Evolutionary conservation across 2,113 vertebrate genomes (phyloP).

Genomic region (Onychostruthus taczanowskii): DNA sequence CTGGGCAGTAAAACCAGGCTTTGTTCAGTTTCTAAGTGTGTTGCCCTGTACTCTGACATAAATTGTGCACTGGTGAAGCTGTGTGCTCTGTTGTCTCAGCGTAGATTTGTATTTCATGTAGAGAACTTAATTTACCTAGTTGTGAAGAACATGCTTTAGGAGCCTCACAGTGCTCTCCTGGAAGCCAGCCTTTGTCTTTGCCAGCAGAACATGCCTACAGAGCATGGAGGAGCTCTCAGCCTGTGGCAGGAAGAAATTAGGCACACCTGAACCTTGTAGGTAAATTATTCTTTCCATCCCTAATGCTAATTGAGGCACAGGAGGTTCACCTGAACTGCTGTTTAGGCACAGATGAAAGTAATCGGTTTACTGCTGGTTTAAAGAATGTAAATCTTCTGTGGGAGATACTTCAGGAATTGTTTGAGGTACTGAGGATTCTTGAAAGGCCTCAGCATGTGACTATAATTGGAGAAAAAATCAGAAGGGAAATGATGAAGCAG

Average conservation of each 20-base stretch:
- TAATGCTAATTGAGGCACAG: background rate
- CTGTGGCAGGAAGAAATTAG: background rate
- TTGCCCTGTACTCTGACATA: background rate
- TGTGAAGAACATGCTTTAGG: background rate
- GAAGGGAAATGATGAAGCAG: background rate
- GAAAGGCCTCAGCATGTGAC: background rate
- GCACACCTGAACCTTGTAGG: background rate
- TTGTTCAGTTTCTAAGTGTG: background rate
- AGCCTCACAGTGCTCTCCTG: background rate
- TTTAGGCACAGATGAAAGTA: background rate
- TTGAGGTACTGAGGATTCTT: background rate
- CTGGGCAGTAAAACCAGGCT: slow-evolving; percentile 30
- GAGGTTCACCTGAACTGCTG: background rate
- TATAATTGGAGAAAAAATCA: background rate
- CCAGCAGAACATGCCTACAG: background rate
- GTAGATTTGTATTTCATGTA: background rate
- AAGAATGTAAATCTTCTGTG: background rate
- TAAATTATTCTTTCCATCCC: background rate
- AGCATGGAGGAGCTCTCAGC: background rate
- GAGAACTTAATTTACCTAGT: background rate
- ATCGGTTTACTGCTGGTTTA: background rate
- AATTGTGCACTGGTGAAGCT: background rate
- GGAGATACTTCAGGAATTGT: background rate
- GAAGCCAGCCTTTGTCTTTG: background rate
- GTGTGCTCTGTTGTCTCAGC: background rate